Conservation (phyloP, 2,113 vertebrate genomes). For the Isurus oxyrinchus region DNA sequence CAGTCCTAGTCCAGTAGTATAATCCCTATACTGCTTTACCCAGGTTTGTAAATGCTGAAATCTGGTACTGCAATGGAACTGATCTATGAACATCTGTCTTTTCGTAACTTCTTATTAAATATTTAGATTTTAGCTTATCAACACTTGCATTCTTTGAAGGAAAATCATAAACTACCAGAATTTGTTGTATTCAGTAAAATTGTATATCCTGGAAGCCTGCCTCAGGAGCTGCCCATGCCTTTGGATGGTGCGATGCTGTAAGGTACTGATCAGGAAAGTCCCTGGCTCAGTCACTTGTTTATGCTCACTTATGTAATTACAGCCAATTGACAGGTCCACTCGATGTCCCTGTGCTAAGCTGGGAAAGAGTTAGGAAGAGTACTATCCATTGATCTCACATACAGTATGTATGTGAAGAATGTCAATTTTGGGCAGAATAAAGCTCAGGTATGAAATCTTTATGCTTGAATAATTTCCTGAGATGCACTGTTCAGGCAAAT, state of each 20-base stretch:
- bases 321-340: not conserved
- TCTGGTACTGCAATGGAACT: not conserved
- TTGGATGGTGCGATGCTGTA: not conserved
- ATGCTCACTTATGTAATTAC: not conserved
- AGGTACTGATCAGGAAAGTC: not conserved
- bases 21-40: not conserved
- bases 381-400: too few relatives aligned
- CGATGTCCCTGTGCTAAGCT: not conserved
- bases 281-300: not conserved
- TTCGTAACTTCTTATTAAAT: not conserved
- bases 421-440: not conserved
- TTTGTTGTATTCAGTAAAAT: not conserved
- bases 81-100: not conserved
- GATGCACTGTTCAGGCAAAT: not conserved
- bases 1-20: not conserved
- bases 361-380: not conserved
- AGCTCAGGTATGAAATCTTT: not conserved
- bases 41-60: not conserved
- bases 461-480: not conserved
- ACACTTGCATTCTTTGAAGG: not conserved
- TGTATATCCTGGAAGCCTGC: not conserved
- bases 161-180: not conserved
- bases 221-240: not conserved
- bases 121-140: not conserved
- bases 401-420: not conserved